Conservation (phyloP, 2,113 vertebrate species). For the Gallinago jamesoni region DNA sequence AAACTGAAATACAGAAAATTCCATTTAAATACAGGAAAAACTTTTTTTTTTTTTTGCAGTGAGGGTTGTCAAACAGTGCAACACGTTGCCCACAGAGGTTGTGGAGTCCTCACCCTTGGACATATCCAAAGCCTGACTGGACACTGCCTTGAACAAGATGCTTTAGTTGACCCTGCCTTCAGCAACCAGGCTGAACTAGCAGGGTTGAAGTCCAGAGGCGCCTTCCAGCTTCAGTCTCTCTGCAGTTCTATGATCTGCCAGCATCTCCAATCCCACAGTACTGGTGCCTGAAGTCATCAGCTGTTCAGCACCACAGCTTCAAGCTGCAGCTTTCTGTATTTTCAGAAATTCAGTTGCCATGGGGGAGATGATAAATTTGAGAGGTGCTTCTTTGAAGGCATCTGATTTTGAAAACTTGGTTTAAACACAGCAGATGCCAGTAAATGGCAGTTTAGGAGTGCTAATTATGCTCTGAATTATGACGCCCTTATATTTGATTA, state of each 20-base stretch:
- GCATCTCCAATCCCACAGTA: neutral
- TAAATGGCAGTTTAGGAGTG: constrained; percentile 24
- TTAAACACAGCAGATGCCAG: constrained; percentile 37
- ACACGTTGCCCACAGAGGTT: neutral
- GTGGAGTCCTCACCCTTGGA: neutral
- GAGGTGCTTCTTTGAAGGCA: constrained; percentile 20
- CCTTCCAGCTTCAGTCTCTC: neutral
- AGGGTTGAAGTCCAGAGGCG: neutral
- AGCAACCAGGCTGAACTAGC: neutral
- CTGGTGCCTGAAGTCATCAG: neutral
- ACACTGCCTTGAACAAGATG: neutral
- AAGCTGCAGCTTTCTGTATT: neutral
- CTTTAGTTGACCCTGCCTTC: neutral
- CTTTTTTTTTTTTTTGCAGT: neutral
- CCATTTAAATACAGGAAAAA: neutral
- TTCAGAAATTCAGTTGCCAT: constrained; percentile 29
- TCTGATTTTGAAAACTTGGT: constrained; percentile 24
- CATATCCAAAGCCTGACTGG: neutral
- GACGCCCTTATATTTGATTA: neutral
- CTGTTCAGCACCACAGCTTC: neutral
- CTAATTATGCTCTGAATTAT: constrained; percentile 5
- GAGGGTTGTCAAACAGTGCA: neutral
- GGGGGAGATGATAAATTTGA: constrained; percentile 42
- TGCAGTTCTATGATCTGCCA: neutral
- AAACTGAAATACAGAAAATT: neutral